Percentiles rank a stretch among this genome's conserved stretches.
These are phyloP conservation scores for Plecturocebus donacophilus DNA, from an alignment of 2,113 vertebrate species.

Conservation along the genomic window DNA sequence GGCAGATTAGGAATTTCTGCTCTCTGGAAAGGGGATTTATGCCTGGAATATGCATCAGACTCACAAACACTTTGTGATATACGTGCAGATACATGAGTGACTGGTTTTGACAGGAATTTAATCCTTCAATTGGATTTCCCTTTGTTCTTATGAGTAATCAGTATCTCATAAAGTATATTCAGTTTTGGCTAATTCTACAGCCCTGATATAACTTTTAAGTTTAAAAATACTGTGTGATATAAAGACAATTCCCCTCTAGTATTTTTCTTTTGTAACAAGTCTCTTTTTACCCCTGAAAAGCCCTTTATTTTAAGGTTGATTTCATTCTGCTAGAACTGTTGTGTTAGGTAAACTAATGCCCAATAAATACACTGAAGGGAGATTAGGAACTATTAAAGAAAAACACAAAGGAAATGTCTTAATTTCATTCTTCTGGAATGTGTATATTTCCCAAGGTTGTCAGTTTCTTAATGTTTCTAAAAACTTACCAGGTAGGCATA, in stretches of 20 bases:
- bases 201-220: neutral
- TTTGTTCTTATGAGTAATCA: neutral
- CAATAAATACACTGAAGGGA: conserved; percentile 28
- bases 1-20: neutral
- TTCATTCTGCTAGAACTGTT: conserved; percentile 18
- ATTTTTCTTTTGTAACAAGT: neutral
- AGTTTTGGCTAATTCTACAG: neutral
- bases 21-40: neutral
- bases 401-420: neutral
- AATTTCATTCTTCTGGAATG: neutral
- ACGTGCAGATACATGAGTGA: neutral
- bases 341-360: conserved; percentile 38
- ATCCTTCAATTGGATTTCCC: neutral
- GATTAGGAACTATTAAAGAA: neutral
- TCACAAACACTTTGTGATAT: neutral
- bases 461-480: neutral
- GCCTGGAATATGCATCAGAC: neutral
- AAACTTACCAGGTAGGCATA: neutral
- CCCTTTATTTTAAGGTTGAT: conserved; percentile 7
- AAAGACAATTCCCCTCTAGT: neutral
- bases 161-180: neutral
- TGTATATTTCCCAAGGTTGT: neutral
- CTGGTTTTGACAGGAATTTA: conserved; percentile 35
- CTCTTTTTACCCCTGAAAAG: conserved; percentile 34
- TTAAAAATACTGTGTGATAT: conserved; percentile 3